These are phyloP conservation scores for Chesias legatella DNA, from an alignment of 2,888 invertebrate genomes.

Conservation along the genomic window DNA sequence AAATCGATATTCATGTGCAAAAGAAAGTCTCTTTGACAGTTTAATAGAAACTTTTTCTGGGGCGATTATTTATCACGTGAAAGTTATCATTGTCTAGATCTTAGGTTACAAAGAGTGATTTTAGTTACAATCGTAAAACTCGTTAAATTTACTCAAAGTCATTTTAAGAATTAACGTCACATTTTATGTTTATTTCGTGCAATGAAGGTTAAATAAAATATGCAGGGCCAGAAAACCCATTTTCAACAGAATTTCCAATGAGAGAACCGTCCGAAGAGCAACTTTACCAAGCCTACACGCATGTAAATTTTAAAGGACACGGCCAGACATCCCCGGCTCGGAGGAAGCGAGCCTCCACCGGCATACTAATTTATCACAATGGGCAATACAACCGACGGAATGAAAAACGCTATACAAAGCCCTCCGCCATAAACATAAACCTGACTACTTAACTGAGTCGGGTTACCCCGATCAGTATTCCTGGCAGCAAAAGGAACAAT, in stretches of 20 bases:
- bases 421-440: conserved; percentile 24
- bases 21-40: conserved; percentile 21
- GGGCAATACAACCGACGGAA: conserved; percentile 45
- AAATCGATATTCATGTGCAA: conserved; percentile 28
- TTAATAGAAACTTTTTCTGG: conserved; percentile 13
- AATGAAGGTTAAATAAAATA: conserved; percentile 24
- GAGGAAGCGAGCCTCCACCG: conserved; percentile 50
- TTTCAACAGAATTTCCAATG: conserved; percentile 34
- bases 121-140: conserved; percentile 3
- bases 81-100: conserved; percentile 8
- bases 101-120: conserved; percentile 1
- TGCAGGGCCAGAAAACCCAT: conserved; percentile 23
- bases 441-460: conserved; percentile 33
- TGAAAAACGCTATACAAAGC: conserved; percentile 31
- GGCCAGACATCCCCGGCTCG: conserved; percentile 50
- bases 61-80: conserved; percentile 12
- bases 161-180: conserved; percentile 11
- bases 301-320: conserved; percentile 60
- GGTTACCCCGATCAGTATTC: conserved; percentile 62
- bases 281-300: conserved; percentile 33
- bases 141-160: conserved; percentile 2
- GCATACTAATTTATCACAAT: conserved; percentile 67
- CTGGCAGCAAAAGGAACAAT: conserved; percentile 41
- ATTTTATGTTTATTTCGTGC: conserved; percentile 10
- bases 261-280: conserved; percentile 23